phyloP scores from a whole-genome alignment of 2,888 invertebrate genomes.

The Rosalia funebris region DNA sequence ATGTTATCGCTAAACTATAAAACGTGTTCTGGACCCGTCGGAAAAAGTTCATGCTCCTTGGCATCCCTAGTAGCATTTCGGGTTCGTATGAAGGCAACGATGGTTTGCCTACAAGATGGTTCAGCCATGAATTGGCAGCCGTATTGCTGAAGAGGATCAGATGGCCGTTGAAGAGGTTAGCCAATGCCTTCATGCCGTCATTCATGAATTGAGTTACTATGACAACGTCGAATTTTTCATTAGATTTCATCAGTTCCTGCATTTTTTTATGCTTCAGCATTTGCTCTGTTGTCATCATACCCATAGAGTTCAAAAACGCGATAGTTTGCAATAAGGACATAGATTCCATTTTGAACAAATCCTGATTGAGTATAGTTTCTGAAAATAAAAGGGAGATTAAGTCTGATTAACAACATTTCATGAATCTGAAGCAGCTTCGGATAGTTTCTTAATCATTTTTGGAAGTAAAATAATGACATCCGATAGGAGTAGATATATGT shows the following conservation, averaged over 20 bases:
- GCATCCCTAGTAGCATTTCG: constrained; percentile 59
- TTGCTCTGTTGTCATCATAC: constrained; percentile 26
- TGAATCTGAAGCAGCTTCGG: no score
- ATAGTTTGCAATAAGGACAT: no score
- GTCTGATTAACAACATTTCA: no score
- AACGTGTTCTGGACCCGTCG: not conserved
- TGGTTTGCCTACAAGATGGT: constrained; percentile 65
- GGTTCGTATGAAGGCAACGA: constrained; percentile 66
- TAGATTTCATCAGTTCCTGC: constrained; percentile 49
- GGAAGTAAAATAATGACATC: no score
- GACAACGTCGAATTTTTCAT: constrained; percentile 58
- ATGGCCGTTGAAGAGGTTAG: constrained; percentile 56
- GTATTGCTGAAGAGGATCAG: constrained; percentile 60
- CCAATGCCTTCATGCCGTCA: constrained; percentile 63
- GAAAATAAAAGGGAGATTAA: no score
- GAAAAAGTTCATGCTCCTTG: constrained; percentile 21
- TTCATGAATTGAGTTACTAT: constrained; percentile 64
- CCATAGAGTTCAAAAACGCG: not conserved
- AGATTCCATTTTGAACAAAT: no score
- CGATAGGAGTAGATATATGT: no score
- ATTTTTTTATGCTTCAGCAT: constrained; percentile 42
- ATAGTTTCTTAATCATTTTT: no score
- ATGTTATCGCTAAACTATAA: not conserved
- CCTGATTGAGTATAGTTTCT: no score
- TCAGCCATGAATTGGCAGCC: constrained; percentile 59